Base-by-base conservation (phyloP, 2,113 vertebrate genomes). In the Mobula hypostoma region DNA sequence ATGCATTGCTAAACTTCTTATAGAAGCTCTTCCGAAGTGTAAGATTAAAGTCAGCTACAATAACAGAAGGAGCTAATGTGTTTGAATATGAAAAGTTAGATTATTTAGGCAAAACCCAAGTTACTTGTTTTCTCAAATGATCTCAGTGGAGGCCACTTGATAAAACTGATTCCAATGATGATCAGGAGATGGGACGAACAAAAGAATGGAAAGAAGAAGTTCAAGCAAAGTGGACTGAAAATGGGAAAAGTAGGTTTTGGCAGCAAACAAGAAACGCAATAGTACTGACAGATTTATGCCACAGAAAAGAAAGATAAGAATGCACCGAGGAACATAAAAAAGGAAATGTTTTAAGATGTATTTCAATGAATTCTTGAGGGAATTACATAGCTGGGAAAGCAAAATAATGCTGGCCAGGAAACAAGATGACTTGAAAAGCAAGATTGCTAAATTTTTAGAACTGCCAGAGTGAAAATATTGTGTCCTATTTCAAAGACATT, bases 21-120 rank as follows among this genome's bases (percentile, higher is more conserved):
- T 29, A 56, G 70, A 36, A 56, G 68, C 56, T 93, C 36, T 48
- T 72, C 70, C 70, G 5, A 93, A 48, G 68, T 56, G 21, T 15
- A 56, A 24, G 68, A 93, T 93, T 93, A 74, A 92, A 56, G 40
- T 93, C 40, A 93, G 91, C 36, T 7, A 76, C 5, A 1, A 36
- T 29, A 56, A 70, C 70, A 76, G 68, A 76, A 93, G 70, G 70
- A 93, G 40, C 68, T 36, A 93, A 76, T 48, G 48, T 74, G 7
- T 76, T 93, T 76, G 36, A 93, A 74, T 74, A 93, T 93, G 36
- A 93, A 93, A 93, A 76, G 70, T 93, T 74, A 56, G 63, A 91
- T 74, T 93, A 93, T 29, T 56, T 76, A 48, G 66, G 91, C 36
- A 27, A 66, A 90, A 63, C 36, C 40, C 12, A 93, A 72, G 63